A percentile compares a stretch with the other conserved stretches of the same genome.
Conservation (phyloP, 2,113 vertebrate species). For the Pimephales promelas region DNA sequence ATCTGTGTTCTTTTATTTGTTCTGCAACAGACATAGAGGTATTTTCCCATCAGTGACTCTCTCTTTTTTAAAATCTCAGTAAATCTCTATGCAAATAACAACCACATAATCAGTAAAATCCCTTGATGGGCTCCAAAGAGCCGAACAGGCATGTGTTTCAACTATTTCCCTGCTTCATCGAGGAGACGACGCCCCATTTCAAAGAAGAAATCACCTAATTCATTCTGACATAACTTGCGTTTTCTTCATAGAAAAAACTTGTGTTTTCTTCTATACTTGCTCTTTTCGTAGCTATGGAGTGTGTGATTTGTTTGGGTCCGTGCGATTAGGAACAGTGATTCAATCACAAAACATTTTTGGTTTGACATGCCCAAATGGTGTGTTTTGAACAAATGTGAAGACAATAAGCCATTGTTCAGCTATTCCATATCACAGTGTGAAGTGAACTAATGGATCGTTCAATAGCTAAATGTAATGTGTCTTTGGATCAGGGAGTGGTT, state of each 20-base stretch:
- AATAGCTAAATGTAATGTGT: slow-evolving; percentile 30
- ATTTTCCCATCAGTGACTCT: background rate
- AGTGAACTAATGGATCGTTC: slow-evolving; percentile 26
- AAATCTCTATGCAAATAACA: slow-evolving; percentile 24
- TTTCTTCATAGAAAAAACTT: too few species aligned
- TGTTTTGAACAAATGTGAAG: slow-evolving; percentile 52
- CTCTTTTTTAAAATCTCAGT: background rate
- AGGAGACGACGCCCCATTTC: slow-evolving; percentile 16
- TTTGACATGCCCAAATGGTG: slow-evolving; percentile 42
- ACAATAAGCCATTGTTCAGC: slow-evolving; percentile 44
- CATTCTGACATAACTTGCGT: slow-evolving; percentile 32
- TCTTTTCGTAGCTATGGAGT: slow-evolving; percentile 7
- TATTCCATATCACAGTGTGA: slow-evolving; percentile 27
- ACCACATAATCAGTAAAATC: slow-evolving; percentile 23
- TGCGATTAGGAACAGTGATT: slow-evolving; percentile 49
- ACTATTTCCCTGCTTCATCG: slow-evolving; percentile 12
- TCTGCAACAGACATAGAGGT: background rate
- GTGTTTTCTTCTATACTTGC: slow-evolving; percentile 1
- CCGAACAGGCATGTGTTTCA: background rate
- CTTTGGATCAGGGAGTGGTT: slow-evolving; percentile 13
- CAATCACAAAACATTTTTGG: slow-evolving; percentile 42
- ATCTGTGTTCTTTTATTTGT: slow-evolving; percentile 23
- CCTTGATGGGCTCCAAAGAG: slow-evolving; percentile 15
- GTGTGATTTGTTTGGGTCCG: slow-evolving; percentile 24
- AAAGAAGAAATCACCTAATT: slow-evolving; percentile 33